Conservation (phyloP, 1,140 invertebrate species). For the Phocides pigmalion region DNA sequence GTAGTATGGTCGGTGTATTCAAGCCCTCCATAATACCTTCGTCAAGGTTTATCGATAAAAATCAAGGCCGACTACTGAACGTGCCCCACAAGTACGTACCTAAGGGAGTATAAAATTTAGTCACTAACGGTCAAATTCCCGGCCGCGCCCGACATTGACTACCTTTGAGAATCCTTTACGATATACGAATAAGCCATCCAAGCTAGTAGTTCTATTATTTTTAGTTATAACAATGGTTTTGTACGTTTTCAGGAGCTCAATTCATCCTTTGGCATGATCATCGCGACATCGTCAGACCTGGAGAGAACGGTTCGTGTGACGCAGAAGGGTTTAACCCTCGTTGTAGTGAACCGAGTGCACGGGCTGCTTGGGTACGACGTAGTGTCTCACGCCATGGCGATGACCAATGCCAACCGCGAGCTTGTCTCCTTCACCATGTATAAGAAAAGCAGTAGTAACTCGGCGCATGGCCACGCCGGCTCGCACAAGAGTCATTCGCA, state of each 20-base stretch:
- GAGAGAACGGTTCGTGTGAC: slow-evolving; percentile 70
- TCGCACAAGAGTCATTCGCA: slow-evolving; percentile 52
- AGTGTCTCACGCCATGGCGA: slow-evolving; percentile 76
- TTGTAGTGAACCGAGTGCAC: slow-evolving; percentile 73
- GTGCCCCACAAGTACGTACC: no score
- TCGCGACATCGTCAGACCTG: slow-evolving; percentile 59
- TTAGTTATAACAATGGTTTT: neutral
- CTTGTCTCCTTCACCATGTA: slow-evolving; percentile 78
- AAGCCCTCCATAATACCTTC: no score
- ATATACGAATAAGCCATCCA: no score
- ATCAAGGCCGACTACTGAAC: no score
- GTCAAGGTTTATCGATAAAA: no score
- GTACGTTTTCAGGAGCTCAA: slow-evolving; percentile 68
- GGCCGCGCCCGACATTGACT: no score
- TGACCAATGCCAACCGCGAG: slow-evolving; percentile 77
- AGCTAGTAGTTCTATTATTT: no score
- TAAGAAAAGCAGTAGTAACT: slow-evolving; percentile 62
- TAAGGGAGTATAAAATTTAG: no score
- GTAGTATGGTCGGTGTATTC: no score
- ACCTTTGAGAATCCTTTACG: no score
- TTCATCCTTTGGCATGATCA: slow-evolving; percentile 60
- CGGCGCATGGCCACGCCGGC: slow-evolving; percentile 43
- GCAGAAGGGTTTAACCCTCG: slow-evolving; percentile 69
- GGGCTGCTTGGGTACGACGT: slow-evolving; percentile 75
- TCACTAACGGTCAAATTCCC: no score